Percentiles rank a stretch among this genome's conserved stretches.
phyloP scores from a whole-genome alignment of 2,888 invertebrate genomes.

The Troides helena region DNA sequence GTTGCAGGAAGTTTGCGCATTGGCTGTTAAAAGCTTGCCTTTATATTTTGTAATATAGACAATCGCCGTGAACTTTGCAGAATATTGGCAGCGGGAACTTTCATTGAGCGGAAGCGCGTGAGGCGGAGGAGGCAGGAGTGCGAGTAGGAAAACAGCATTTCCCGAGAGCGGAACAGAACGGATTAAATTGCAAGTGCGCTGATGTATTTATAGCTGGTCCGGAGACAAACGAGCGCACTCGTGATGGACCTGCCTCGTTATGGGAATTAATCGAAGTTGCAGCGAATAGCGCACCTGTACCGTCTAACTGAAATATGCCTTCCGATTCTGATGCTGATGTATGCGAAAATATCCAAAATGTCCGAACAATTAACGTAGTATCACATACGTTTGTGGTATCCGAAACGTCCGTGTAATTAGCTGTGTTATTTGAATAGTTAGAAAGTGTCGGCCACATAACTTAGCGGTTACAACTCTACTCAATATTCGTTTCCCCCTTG shows the following conservation, averaged over 20 bases:
- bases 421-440: slow-evolving; percentile 18
- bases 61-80: slow-evolving; percentile 32
- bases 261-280: slow-evolving; percentile 79
- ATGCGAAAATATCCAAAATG: slow-evolving; percentile 31
- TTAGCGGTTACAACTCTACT: slow-evolving; percentile 7
- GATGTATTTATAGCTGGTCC: slow-evolving; percentile 78
- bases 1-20: slow-evolving; percentile 1
- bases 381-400: slow-evolving; percentile 19
- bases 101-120: slow-evolving; percentile 56
- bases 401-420: slow-evolving; percentile 15
- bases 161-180: slow-evolving; percentile 69
- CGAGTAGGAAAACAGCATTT: slow-evolving; percentile 52
- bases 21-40: slow-evolving; percentile 21
- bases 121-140: slow-evolving; percentile 41
- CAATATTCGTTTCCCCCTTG: slow-evolving; percentile 3
- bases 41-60: slow-evolving; percentile 22
- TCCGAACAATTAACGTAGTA: slow-evolving; percentile 20
- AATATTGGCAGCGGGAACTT: slow-evolving; percentile 68
- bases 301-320: slow-evolving; percentile 68
- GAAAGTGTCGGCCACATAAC: slow-evolving; percentile 11
- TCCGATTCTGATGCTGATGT: slow-evolving; percentile 41
- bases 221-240: slow-evolving; percentile 77
- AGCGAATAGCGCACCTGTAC: slow-evolving; percentile 71
- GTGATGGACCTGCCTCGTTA: slow-evolving; percentile 80
- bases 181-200: slow-evolving; percentile 79